phyloP scores from a whole-genome alignment of 2,888 invertebrate genomes.

The Tuberolachnus salignus region DNA sequence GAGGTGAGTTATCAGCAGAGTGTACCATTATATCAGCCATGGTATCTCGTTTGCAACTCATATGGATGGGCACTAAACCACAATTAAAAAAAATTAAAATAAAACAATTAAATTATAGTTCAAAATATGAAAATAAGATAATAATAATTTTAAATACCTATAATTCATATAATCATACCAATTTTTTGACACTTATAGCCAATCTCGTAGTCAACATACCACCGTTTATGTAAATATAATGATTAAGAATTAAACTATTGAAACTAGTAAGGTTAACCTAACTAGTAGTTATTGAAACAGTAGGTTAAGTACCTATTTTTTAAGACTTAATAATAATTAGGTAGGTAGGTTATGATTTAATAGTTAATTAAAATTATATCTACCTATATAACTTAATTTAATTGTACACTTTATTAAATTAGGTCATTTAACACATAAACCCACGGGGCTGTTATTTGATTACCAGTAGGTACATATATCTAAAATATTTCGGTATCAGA shows the following conservation, averaged over 20 bases:
- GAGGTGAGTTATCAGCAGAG: conserved; percentile 51
- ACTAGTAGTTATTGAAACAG: too few relatives aligned
- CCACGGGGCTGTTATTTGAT: background rate
- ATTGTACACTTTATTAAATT: background rate
- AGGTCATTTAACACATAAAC: background rate
- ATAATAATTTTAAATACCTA: too few relatives aligned
- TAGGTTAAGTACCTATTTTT: background rate
- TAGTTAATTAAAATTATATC: conserved; percentile 2
- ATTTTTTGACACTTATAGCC: background rate
- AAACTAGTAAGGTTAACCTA: too few relatives aligned
- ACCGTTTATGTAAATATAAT: background rate
- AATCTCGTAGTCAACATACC: background rate
- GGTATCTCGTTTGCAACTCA: conserved; percentile 46
- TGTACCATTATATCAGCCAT: conserved; percentile 55
- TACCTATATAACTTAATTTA: background rate
- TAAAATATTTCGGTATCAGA: background rate
- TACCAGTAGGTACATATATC: background rate
- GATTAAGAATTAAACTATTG: background rate
- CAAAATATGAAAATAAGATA: too few relatives aligned
- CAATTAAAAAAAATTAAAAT: conserved; percentile 8
- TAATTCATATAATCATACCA: background rate
- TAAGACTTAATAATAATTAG: background rate
- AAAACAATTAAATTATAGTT: background rate
- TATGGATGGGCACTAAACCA: conserved; percentile 31
- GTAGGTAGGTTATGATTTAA: background rate